phyloP scores from a whole-genome alignment of 2,888 invertebrate genomes.

The Protodeltote pygarga region DNA sequence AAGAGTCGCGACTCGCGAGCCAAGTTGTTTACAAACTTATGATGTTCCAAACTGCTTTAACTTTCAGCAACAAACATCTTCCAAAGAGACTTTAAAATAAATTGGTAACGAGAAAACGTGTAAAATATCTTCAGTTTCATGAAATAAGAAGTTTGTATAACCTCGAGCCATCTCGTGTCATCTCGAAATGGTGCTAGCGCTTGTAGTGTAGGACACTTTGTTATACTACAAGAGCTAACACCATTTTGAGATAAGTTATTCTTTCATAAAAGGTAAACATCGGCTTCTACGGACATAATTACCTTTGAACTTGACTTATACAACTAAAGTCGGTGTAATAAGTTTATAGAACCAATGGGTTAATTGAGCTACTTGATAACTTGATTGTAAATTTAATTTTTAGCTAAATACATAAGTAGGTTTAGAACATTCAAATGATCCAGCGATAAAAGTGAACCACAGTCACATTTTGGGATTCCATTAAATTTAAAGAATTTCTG shows the following conservation, averaged over 20 bases:
- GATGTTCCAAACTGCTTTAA: conserved; percentile 3
- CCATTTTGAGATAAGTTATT: conserved; percentile 8
- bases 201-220: no score
- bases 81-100: background rate
- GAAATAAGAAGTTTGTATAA: background rate
- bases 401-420: no score
- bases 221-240: no score
- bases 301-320: conserved; percentile 36
- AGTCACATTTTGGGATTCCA: no score
- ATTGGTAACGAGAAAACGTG: background rate
- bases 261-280: conserved; percentile 12
- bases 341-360: conserved; percentile 1
- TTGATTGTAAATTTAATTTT: background rate
- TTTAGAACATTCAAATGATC: no score
- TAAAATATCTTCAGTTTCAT: background rate
- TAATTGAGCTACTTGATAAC: background rate
- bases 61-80: background rate
- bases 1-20: conserved; percentile 8
- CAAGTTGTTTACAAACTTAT: no score
- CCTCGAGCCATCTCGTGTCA: background rate
- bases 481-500: no score
- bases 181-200: background rate
- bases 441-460: no score
- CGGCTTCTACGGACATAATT: conserved; percentile 20
- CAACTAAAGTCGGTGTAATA: conserved; percentile 19